Conservation (phyloP, 2,888 invertebrate genomes). For the Miltochrista miniata region DNA sequence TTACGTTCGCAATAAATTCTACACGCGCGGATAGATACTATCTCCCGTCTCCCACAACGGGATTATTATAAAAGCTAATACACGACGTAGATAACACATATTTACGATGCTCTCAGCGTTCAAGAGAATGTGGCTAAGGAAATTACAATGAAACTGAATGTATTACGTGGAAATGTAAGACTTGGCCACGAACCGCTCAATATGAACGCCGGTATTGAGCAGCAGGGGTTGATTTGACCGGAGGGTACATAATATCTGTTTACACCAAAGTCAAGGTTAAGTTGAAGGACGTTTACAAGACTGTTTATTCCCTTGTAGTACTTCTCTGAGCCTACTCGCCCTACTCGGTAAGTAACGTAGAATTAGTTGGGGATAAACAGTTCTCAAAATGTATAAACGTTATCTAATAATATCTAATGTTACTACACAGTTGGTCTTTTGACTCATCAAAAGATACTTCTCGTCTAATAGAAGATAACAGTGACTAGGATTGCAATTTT, state of each 20-base stretch:
- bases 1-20: conserved; percentile 3
- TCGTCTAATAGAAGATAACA: too few species aligned
- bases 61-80: conserved; percentile 9
- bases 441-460: too few species aligned
- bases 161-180: conserved; percentile 3
- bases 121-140: conserved; percentile 3
- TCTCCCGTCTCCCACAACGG: conserved; percentile 7
- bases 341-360: too few species aligned
- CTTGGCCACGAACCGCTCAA: conserved; percentile 4
- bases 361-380: too few species aligned
- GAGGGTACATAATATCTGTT: background rate
- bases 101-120: conserved; percentile 3
- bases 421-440: too few species aligned
- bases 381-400: too few species aligned
- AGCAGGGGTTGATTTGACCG: background rate
- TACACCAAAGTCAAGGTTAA: background rate
- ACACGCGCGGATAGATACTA: conserved; percentile 6
- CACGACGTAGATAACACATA: conserved; percentile 10
- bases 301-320: too few species aligned
- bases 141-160: conserved; percentile 3
- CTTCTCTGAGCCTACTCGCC: too few species aligned
- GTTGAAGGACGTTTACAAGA: too few species aligned
- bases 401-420: too few species aligned
- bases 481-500: too few species aligned
- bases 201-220: background rate